Conservation (phyloP, 2,888 invertebrate genomes). For the Ectemnius continuus region DNA sequence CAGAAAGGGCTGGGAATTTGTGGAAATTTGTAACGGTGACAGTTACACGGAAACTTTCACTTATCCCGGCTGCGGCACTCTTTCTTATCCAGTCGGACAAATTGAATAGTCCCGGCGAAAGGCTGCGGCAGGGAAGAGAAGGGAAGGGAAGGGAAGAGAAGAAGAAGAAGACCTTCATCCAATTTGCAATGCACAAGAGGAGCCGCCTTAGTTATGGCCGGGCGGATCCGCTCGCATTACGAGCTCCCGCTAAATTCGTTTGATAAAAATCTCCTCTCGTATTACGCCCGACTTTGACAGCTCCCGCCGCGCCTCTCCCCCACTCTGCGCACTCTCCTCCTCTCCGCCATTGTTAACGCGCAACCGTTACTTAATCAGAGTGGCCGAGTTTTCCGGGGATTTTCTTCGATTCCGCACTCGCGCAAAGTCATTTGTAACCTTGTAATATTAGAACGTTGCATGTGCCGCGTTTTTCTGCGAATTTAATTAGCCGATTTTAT, state of each 20-base stretch:
- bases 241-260: slow-evolving; percentile 14
- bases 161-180: slow-evolving; percentile 58
- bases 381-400: no score
- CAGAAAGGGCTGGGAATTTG: slow-evolving; percentile 31
- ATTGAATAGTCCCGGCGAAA: slow-evolving; percentile 60
- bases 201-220: slow-evolving; percentile 19
- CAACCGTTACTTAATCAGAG: no score
- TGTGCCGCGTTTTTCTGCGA: no score
- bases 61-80: slow-evolving; percentile 42
- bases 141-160: no score
- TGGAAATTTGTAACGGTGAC: slow-evolving; percentile 39
- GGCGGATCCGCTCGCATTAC: slow-evolving; percentile 5
- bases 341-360: no score
- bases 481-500: no score
- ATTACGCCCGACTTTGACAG: no score
- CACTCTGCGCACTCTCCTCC: no score
- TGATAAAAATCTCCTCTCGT: slow-evolving; percentile 22
- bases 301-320: no score
- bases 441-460: no score
- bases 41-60: slow-evolving; percentile 50
- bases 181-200: slow-evolving; percentile 61
- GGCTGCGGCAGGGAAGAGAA: slow-evolving; percentile 35
- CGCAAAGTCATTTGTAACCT: no score
- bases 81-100: slow-evolving; percentile 55
- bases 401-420: no score